Conservation (phyloP, 2,888 invertebrate genomes). For the Troglohyphantes excavatus region DNA sequence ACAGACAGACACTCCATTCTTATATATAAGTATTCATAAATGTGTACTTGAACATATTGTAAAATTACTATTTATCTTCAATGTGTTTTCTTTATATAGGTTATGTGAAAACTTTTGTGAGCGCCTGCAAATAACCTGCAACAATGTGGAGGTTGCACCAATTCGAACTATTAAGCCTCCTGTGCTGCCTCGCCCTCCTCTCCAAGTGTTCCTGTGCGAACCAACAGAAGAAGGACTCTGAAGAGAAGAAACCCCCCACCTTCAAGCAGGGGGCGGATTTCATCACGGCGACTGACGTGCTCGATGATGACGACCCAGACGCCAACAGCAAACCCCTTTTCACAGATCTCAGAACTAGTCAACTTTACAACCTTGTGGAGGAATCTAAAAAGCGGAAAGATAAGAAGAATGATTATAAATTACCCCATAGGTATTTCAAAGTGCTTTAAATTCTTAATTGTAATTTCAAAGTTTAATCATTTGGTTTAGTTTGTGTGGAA, state of each 20-base stretch:
- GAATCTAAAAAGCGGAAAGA: background rate
- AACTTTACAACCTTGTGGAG: conserved; percentile 22
- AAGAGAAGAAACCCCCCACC: background rate
- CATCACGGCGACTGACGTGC: background rate
- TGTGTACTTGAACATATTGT: too few relatives aligned
- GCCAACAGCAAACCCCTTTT: conserved; percentile 44
- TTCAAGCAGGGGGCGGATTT: background rate
- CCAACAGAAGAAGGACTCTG: conserved; percentile 4
- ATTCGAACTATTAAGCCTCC: background rate
- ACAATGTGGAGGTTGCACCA: background rate
- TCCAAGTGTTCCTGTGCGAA: background rate
- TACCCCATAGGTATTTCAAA: background rate
- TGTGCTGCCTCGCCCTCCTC: background rate
- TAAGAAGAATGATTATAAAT: background rate
- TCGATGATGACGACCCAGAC: conserved; percentile 9
- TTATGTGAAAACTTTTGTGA: background rate
- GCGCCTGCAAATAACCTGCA: background rate
- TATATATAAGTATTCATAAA: too few relatives aligned
- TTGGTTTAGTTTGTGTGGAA: too few relatives aligned
- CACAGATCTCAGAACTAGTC: conserved; percentile 50
- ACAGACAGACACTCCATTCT: too few relatives aligned
- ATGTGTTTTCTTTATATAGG: too few relatives aligned
- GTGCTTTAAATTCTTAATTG: too few relatives aligned
- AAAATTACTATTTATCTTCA: too few relatives aligned
- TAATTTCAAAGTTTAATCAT: too few relatives aligned